phyloP scores from a whole-genome alignment of 2,888 invertebrate species.

The Pyrocoelia pectoralis region DNA sequence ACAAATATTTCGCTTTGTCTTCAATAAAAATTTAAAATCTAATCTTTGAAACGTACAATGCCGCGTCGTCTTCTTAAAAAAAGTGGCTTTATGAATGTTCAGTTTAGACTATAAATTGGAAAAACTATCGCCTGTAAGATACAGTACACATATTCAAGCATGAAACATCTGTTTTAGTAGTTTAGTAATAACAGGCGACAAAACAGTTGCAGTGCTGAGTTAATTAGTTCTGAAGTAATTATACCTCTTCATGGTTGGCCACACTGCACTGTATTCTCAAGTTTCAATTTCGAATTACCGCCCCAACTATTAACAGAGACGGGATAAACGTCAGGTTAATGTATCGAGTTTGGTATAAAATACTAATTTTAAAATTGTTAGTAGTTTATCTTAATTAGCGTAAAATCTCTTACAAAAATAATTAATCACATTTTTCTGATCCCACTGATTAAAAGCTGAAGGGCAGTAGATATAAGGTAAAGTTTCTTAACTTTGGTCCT shows the following conservation, averaged over 20 bases:
- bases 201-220: conserved; percentile 49
- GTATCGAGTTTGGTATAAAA: conserved; percentile 19
- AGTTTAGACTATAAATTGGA: not conserved
- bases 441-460: not conserved
- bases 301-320: conserved; percentile 36
- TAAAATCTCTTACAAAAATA: not conserved
- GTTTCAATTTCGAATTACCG: conserved; percentile 49
- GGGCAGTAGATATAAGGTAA: not conserved
- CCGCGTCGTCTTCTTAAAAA: conserved; percentile 10
- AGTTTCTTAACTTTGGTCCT: conserved; percentile 14
- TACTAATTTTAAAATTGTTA: not conserved
- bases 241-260: conserved; percentile 53
- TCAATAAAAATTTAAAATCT: conserved; percentile 32
- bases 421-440: not conserved
- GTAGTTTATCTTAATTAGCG: not conserved
- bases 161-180: conserved; percentile 41
- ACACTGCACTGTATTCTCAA: conserved; percentile 51
- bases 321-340: conserved; percentile 32
- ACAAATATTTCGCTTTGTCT: conserved; percentile 32
- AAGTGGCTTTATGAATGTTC: conserved; percentile 13
- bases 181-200: conserved; percentile 45
- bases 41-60: conserved; percentile 26
- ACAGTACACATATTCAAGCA: conserved; percentile 28
- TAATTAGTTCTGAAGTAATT: conserved; percentile 58
- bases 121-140: conserved; percentile 12